Conservation (phyloP, 2,888 invertebrate genomes). For the Periphyllus acericola region DNA sequence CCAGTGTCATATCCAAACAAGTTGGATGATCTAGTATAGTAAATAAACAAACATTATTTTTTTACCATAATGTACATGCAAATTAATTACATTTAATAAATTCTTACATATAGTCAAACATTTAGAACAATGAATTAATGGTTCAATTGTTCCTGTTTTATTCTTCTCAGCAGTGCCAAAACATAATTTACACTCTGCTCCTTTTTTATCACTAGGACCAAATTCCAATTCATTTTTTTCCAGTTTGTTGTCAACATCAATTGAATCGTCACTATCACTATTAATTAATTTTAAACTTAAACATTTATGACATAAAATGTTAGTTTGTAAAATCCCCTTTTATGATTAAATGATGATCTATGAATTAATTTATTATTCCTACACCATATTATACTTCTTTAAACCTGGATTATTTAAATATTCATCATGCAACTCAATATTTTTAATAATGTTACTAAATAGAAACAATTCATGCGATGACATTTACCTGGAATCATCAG, state of each 20-base stretch:
- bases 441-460: constrained; percentile 54
- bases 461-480: constrained; percentile 19
- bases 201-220: constrained; percentile 59
- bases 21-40: constrained; percentile 76
- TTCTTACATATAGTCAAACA: constrained; percentile 73
- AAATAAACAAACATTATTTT: constrained; percentile 38
- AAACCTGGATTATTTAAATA: constrained; percentile 28
- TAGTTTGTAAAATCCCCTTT: constrained; percentile 49
- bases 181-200: constrained; percentile 69
- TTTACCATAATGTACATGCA: not conserved
- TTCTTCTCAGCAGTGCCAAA: constrained; percentile 68
- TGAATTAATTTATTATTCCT: constrained; percentile 44
- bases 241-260: constrained; percentile 43
- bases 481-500: constrained; percentile 69
- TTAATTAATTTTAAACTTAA: constrained; percentile 56
- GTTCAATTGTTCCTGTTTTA: constrained; percentile 70
- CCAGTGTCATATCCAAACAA: constrained; percentile 84
- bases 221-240: constrained; percentile 40
- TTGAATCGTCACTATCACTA: constrained; percentile 57
- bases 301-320: constrained; percentile 37
- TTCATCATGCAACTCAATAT: constrained; percentile 49
- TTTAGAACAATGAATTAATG: constrained; percentile 73
- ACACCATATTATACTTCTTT: constrained; percentile 27
- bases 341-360: not conserved
- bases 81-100: not conserved